Evolutionary conservation across 1,140 invertebrate genomes (phyloP).

Genomic region (Venturia canescens): DNA sequence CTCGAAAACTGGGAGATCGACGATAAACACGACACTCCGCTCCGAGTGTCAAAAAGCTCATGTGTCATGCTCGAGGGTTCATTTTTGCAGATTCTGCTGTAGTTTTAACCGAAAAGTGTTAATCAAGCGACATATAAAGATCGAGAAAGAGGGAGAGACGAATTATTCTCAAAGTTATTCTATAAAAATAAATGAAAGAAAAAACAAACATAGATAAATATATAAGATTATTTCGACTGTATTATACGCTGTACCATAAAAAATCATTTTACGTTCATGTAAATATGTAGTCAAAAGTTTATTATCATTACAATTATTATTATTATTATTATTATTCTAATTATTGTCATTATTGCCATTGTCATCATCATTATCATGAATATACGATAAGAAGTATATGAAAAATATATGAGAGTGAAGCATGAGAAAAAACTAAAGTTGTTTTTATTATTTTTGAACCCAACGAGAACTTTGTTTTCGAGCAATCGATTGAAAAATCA

Average conservation of each 20-base stretch:
- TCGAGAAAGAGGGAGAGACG: neutral
- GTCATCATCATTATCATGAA: slow-evolving; percentile 12
- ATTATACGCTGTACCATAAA: slow-evolving; percentile 44
- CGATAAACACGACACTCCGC: too few relatives aligned
- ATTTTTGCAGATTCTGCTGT: neutral
- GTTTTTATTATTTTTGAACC: slow-evolving; percentile 9
- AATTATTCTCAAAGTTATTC: neutral
- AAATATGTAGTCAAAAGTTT: slow-evolving; percentile 66
- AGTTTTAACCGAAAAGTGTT: neutral
- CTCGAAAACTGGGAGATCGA: too few relatives aligned
- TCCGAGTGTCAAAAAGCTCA: too few relatives aligned
- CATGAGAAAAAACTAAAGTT: slow-evolving; percentile 3
- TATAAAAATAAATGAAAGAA: neutral
- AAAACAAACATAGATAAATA: neutral
- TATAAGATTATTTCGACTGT: slow-evolving; percentile 31
- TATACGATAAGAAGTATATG: neutral
- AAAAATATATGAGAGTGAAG: slow-evolving; percentile 39
- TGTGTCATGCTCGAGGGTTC: too few relatives aligned
- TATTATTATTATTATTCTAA: neutral
- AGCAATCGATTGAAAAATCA: too few relatives aligned
- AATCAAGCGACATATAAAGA: neutral
- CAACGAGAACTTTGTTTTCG: too few relatives aligned
- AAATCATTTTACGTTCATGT: slow-evolving; percentile 53
- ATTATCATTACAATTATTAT: slow-evolving; percentile 27
- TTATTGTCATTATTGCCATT: slow-evolving; percentile 19